Base-by-base conservation (phyloP, 2,888 invertebrate genomes). In the Pheosia tremula region DNA sequence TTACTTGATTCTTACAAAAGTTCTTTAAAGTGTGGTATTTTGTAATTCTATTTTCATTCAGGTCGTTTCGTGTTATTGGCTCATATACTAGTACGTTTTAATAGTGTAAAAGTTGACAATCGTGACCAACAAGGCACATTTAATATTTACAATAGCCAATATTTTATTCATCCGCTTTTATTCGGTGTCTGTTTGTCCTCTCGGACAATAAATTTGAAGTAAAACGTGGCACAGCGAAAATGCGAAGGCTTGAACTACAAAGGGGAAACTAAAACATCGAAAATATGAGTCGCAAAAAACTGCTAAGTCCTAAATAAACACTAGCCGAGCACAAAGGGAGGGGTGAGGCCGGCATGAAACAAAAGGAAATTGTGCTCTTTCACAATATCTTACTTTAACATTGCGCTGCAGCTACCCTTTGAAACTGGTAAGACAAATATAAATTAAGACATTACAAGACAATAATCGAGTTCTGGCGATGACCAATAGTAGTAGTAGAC, bases 271-370 rank as follows among this genome's bases (percentile, higher is more conserved):
- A 62, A 67, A 67, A 64, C 50, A 60, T 60, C 59, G 66, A 62
- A 63, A 69, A 38, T 70, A 58, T 69, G 62, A 54, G 57, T 53
- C 59, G 24, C 64, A 53, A 57, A 61, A 67, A 71, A 64, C 61
- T 64, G 60, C 4, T 37, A 54, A 55, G 68, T 64, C 68, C 68
- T 74, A 61, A 74, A 74, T 71, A 71, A 71, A 71, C 71, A 64
- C 53, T 36, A 53, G 53, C 24, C 5, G 54, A 11, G 52, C 52
- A 58, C 74, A 70, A 70, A 62, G 62, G 56, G 53, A 10, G 54
- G 38, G 24, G 41, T 58, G 37, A 37, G 47, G 50, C 54, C 38
- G 36, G 50, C 45, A 47, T 54, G 49, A 55, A 56, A 71, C 67
- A 64, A 64, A 63, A 59, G 53, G 56, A 49, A 60, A 68, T 71